Evolutionary conservation across 1,140 invertebrate genomes (phyloP).

Genomic region (Rhopalosiphum padi): DNA sequence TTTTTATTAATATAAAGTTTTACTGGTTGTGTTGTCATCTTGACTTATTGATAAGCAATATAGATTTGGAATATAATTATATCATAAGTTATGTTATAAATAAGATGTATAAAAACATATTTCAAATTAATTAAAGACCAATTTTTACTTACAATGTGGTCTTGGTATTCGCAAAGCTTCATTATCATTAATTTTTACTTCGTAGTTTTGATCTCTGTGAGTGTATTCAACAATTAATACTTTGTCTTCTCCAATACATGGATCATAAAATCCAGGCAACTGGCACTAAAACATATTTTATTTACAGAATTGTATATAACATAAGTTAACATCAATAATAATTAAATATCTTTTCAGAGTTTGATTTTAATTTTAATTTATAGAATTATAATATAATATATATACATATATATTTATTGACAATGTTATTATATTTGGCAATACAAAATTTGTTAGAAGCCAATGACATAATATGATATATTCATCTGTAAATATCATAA

Average conservation of each 20-base stretch:
- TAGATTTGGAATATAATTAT: background rate
- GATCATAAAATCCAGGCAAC: conserved; percentile 96
- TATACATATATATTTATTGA: no score
- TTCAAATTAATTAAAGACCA: background rate
- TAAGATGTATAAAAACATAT: background rate
- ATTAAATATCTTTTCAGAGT: background rate
- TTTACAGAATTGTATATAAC: background rate
- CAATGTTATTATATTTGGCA: background rate
- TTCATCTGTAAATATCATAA: no score
- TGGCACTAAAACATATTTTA: conserved; percentile 76
- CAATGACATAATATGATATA: background rate
- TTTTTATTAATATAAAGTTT: background rate
- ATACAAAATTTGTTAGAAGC: background rate
- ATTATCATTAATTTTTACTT: conserved; percentile 80
- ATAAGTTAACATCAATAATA: no score
- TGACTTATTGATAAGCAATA: background rate
- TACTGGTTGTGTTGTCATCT: background rate
- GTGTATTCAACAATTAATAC: conserved; percentile 85
- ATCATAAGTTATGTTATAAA: background rate
- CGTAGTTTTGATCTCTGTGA: conserved; percentile 79
- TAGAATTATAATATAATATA: background rate
- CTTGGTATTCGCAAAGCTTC: conserved; percentile 81
- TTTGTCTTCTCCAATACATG: conserved; percentile 93
- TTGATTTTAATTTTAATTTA: background rate
- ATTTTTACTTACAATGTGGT: conserved; percentile 59